Base-by-base conservation (phyloP, 2,113 vertebrate species). In the Pomatostomus ruficeps region DNA sequence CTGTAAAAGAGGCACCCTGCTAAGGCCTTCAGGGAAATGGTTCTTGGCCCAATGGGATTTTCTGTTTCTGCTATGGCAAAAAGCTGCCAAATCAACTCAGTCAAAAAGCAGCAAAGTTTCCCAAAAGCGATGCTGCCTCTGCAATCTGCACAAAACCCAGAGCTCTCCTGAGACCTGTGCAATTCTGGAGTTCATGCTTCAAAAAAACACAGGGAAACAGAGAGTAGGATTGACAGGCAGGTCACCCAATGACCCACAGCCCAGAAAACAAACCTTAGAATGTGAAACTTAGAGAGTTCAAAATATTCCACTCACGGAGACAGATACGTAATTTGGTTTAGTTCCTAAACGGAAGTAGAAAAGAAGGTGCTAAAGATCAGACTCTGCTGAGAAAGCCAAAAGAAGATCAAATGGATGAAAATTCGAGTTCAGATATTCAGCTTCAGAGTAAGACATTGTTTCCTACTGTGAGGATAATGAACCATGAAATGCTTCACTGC, bases 381-480 rank as follows among this genome's bases (percentile, higher is more conserved):
- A 42, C 71, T 63, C 78, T 79, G 91, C 92, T 88, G 67, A 91
- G 68, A 95, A 95, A 92, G 86, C 68, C 26, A 0, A 26, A 58
- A 22, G 43, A 82, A 78, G 72, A 94, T 84, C 68, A 92, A 88
- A 87, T 65, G 61, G 77, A 87, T 89, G 73, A 74, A 94, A 88
- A 88, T 36, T n/a, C 10, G 0, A 83, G 83, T 54, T 66, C 49
- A 58, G 57, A 61, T 54, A 92, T 21, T 93, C 91, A 87, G 80
- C 65, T 86, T 35, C 80, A 75, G 86, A 89, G n/a, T 74, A 87
- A 78, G 61, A 75, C 57, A 74, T 33, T 63, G 80, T 68, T 93
- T 93, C 91, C 86, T 78, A 8, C 89, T 78, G 94, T 29, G 86
- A 92, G 61, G 66, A 92, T 95, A 95, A 96, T 81, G 84, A 94